These are phyloP conservation scores for Xylocampa areola DNA, from an alignment of 2,888 invertebrate genomes.

Conservation along the genomic window DNA sequence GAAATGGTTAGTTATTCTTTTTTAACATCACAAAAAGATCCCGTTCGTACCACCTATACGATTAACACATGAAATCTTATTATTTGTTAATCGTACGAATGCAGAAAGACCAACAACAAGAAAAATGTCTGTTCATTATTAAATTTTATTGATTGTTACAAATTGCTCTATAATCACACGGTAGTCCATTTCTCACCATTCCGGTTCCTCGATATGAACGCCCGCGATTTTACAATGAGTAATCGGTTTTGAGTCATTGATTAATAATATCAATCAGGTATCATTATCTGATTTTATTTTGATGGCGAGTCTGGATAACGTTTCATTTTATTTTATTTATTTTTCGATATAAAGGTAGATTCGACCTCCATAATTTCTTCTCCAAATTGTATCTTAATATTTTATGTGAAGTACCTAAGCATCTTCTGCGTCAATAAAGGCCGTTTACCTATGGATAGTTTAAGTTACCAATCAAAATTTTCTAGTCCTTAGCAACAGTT, in stretches of 20 bases:
- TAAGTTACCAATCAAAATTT: no score
- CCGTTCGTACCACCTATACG: no score
- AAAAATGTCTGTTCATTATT: constrained; percentile 5
- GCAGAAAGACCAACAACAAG: background rate
- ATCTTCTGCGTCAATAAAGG: no score
- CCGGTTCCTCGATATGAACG: constrained; percentile 26
- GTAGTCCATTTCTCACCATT: constrained; percentile 16
- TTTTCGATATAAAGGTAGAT: background rate
- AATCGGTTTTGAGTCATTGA: constrained; percentile 45
- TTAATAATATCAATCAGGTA: constrained; percentile 50
- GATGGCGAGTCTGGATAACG: constrained; percentile 24
- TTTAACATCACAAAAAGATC: no score
- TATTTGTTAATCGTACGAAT: no score
- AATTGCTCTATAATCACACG: constrained; percentile 14
- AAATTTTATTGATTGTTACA: constrained; percentile 1
- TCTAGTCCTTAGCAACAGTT: no score
- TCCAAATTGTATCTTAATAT: background rate
- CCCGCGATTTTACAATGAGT: constrained; percentile 36
- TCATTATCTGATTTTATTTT: constrained; percentile 38
- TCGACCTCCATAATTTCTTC: background rate
- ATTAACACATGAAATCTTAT: no score
- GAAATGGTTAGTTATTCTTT: no score
- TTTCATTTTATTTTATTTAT: constrained; percentile 1
- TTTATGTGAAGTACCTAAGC: no score
- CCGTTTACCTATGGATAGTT: no score